A percentile compares a stretch with the other conserved stretches of the same genome.
Evolutionary conservation across 2,797 vertebrate species (phyloP).

Genomic region (Falco cherrug): DNA sequence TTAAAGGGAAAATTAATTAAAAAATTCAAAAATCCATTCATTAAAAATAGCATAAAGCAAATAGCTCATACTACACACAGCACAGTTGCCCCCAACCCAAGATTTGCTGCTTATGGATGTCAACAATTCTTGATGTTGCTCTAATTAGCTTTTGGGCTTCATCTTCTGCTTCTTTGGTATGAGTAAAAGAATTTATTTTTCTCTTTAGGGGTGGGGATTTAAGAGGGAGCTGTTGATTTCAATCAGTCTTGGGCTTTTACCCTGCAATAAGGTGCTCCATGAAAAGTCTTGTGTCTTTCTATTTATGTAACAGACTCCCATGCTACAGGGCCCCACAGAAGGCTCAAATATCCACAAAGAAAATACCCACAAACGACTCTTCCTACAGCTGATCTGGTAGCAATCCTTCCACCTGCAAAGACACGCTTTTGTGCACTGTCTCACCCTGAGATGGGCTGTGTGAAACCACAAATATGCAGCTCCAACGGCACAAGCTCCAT

Average conservation of each 20-base stretch:
- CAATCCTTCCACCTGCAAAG: conserved; percentile 70
- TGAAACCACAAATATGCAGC: conserved; percentile 71
- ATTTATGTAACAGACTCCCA: conserved; percentile 23
- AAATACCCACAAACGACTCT: conserved; percentile 32
- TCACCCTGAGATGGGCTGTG: conserved; percentile 51
- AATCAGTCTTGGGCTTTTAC: conserved; percentile 37
- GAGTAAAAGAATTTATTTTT: not conserved
- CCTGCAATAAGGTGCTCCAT: not conserved
- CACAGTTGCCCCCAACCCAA: not conserved
- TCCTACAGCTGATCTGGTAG: conserved; percentile 63
- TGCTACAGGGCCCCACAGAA: not conserved
- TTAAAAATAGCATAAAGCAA: not conserved
- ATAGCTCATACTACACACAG: not conserved
- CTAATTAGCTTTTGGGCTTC: not conserved
- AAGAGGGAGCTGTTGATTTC: conserved; percentile 38
- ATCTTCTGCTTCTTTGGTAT: not conserved
- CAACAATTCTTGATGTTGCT: not conserved
- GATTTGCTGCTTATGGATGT: not conserved
- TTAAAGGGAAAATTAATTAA: too few relatives aligned
- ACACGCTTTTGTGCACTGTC: conserved; percentile 43
- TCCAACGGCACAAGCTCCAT: conserved; percentile 48
- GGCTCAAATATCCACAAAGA: conserved; percentile 56
- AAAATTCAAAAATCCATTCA: too few relatives aligned
- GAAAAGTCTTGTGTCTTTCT: conserved; percentile 8
- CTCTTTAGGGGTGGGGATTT: not conserved